Evolutionary conservation across 1,140 invertebrate genomes (phyloP).

Genomic region (Drosophila nannoptera): DNA sequence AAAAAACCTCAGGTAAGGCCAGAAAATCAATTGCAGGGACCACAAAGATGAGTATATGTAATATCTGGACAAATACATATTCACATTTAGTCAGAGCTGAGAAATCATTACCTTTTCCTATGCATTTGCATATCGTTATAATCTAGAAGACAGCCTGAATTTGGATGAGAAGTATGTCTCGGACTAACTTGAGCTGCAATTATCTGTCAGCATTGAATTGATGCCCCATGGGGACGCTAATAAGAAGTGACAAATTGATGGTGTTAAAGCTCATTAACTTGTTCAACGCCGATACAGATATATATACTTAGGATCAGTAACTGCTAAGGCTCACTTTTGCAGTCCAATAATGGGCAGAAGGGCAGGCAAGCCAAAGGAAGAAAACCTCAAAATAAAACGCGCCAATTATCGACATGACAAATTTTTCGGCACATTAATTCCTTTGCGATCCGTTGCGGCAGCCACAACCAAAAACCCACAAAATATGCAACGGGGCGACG

Average conservation of each 20-base stretch:
- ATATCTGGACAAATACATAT: too few relatives aligned
- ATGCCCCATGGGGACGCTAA: constrained; percentile 64
- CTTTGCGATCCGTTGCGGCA: constrained; percentile 29
- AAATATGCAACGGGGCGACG: constrained; percentile 38
- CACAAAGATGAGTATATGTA: too few relatives aligned
- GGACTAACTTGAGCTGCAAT: constrained; percentile 23
- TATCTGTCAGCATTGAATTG: constrained; percentile 17
- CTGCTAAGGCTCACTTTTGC: constrained; percentile 28
- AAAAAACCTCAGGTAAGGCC: too few relatives aligned
- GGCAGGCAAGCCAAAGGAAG: constrained; percentile 44
- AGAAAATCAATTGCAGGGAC: too few relatives aligned
- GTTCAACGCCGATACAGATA: constrained; percentile 46
- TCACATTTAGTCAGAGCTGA: too few relatives aligned
- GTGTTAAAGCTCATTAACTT: constrained; percentile 79
- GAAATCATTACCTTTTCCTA: too few relatives aligned
- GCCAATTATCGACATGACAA: constrained; percentile 78
- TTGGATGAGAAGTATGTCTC: constrained; percentile 9
- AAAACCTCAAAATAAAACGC: constrained; percentile 73
- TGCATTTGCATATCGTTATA: neutral
- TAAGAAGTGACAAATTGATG: constrained; percentile 79
- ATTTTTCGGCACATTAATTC: constrained; percentile 60
- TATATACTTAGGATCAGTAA: constrained; percentile 26
- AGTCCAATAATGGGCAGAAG: constrained; percentile 16
- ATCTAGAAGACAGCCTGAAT: neutral
- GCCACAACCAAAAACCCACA: constrained; percentile 28